These are phyloP conservation scores for Hydrotaea cyrtoneurina DNA, from an alignment of 2,888 invertebrate genomes.

Conservation along the genomic window DNA sequence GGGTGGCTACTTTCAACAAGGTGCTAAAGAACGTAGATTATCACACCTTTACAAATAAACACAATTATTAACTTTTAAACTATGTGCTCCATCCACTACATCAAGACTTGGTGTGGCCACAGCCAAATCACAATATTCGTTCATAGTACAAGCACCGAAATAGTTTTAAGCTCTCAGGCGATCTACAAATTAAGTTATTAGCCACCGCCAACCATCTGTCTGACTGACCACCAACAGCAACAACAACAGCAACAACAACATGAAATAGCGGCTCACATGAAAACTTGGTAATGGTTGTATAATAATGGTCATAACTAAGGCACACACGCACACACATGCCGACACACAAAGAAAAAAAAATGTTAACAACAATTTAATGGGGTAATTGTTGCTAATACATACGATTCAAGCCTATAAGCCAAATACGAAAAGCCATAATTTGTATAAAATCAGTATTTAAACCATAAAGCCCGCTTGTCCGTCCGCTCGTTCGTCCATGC, in stretches of 20 bases:
- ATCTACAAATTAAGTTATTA: slow-evolving; percentile 61
- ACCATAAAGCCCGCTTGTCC: background rate
- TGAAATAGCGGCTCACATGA: background rate
- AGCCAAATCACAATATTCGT: background rate
- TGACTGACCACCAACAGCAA: slow-evolving; percentile 4
- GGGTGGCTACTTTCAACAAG: slow-evolving; percentile 24
- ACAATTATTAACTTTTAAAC: slow-evolving; percentile 2
- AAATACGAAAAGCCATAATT: slow-evolving; percentile 32
- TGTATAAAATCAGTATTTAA: slow-evolving; percentile 34
- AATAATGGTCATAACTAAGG: slow-evolving; percentile 35
- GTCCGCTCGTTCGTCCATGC: background rate
- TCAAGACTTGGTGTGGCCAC: background rate
- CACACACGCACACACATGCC: slow-evolving; percentile 12
- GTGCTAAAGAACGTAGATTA: slow-evolving; percentile 61
- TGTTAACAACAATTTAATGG: slow-evolving; percentile 64
- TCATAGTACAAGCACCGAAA: background rate
- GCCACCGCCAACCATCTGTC: slow-evolving; percentile 23
- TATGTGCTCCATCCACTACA: background rate
- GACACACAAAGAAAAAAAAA: slow-evolving; percentile 46
- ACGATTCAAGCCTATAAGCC: slow-evolving; percentile 19
- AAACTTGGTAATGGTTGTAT: slow-evolving; percentile 45
- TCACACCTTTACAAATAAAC: slow-evolving; percentile 57
- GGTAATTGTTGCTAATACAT: slow-evolving; percentile 57
- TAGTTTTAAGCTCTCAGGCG: slow-evolving; percentile 57
- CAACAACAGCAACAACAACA: background rate